Base-by-base conservation (phyloP, 2,888 invertebrate genomes). In the Drosophila bunnanda region DNA sequence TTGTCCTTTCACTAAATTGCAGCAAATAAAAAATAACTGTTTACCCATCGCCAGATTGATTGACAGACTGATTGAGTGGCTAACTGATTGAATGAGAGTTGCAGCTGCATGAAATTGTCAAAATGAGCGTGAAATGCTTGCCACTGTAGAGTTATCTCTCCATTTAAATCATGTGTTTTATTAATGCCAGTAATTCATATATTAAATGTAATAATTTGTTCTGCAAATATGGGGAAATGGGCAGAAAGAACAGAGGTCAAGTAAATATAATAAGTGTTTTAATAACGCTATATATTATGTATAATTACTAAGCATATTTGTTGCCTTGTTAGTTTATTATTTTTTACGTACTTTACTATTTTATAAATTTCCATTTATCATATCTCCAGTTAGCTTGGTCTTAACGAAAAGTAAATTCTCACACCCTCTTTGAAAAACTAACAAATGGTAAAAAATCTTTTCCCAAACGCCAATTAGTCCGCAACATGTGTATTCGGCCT, bases 401-500 rank as follows among this genome's bases (percentile, higher is more conserved):
- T 13, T 38, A 22, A 34, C 28, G 55, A 34, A 38, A 69, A 38
- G 32, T n/a, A 38, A 43, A 67, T 53, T 69, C 59, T 61, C 83
- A 76, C 74, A 75, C 67, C 74, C 60, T 34, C 22, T 34, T 41
- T 53, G 2, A 20, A 67, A 53, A 56, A 30, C 34, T 34, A 73
- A 73, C 73, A 70, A 64, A 72, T 44, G 62, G 69, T 64, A 0
- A 20, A 34, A 75, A 55, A 69, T 50, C 34, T 77, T 66, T 77
- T 77, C 61, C 69, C 46, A 68, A 80, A 80, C 61, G 75, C 70
- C 86, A 85, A 86, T 82, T 78, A 88, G 86, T 43, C 60, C 75
- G 62, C 52, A 75, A 66, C 76, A 68, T 76, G 48, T 65, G 66
- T 58, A 76, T 53, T 77, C 50, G 17, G 77, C 56, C 57, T 88